These are phyloP conservation scores for Pachycephus smyrnensis DNA, from an alignment of 2,888 invertebrate species.

Conservation along the genomic window DNA sequence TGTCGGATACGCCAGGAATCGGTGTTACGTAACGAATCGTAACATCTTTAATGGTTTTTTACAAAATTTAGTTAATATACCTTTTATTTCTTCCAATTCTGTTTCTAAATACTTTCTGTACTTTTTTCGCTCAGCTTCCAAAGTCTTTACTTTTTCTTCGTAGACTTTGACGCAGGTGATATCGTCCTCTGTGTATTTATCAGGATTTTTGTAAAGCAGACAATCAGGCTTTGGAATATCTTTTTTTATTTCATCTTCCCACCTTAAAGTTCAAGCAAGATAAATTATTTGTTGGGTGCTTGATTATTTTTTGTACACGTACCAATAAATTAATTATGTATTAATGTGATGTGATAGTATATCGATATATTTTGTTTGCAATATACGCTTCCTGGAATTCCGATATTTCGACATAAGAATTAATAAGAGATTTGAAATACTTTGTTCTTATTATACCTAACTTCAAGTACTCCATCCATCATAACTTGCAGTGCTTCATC, in stretches of 20 bases:
- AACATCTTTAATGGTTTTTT: no score
- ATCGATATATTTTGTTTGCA: background rate
- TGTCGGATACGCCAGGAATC: no score
- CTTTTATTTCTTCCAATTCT: slow-evolving; percentile 76
- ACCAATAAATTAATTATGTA: background rate
- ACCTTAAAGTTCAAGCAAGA: slow-evolving; percentile 64
- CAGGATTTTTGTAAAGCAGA: slow-evolving; percentile 71
- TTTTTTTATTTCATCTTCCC: slow-evolving; percentile 91
- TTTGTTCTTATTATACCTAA: slow-evolving; percentile 56
- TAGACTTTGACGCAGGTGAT: slow-evolving; percentile 76
- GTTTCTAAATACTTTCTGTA: slow-evolving; percentile 79
- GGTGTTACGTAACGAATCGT: no score
- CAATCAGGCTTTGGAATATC: slow-evolving; percentile 82
- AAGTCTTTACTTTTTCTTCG: slow-evolving; percentile 75
- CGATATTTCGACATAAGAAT: background rate
- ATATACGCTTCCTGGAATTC: background rate
- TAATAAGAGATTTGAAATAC: slow-evolving; percentile 1
- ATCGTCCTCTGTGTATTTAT: slow-evolving; percentile 81
- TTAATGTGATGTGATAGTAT: no score
- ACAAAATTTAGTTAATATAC: slow-evolving; percentile 27
- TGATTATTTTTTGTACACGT: background rate
- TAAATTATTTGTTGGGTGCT: background rate
- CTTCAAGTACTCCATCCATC: slow-evolving; percentile 91
- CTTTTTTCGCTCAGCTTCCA: slow-evolving; percentile 79
- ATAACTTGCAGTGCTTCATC: slow-evolving; percentile 78